Evolutionary conservation across 2,888 invertebrate species (phyloP).

Genomic region (Crepidodera aurea): DNA sequence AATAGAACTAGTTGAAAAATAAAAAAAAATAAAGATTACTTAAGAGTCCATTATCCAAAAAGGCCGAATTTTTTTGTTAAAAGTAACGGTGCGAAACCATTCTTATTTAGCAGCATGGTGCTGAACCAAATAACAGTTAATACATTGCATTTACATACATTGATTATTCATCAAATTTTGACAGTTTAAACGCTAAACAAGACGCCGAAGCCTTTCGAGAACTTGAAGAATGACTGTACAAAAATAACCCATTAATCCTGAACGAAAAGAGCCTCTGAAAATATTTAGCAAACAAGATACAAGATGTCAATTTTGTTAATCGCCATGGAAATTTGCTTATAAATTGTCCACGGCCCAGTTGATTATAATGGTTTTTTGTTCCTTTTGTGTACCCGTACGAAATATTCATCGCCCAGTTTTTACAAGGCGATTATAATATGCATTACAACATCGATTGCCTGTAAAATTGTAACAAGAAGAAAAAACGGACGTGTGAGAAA

Average conservation of each 20-base stretch:
- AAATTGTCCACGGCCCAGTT: conserved; percentile 34
- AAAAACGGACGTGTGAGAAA: conserved; percentile 29
- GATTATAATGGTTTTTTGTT: conserved; percentile 31
- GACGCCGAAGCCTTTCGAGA: conserved; percentile 11
- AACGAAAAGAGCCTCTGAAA: conserved; percentile 31
- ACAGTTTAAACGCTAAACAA: conserved; percentile 14
- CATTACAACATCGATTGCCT: conserved; percentile 29
- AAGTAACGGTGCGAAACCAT: neutral
- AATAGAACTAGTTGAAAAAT: too few relatives aligned
- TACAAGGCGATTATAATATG: conserved; percentile 36
- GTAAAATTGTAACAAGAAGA: conserved; percentile 10
- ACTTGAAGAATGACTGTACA: conserved; percentile 15
- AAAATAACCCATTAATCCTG: conserved; percentile 29
- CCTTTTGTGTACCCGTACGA: conserved; percentile 24
- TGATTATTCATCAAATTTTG: conserved; percentile 21
- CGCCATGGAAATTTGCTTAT: conserved; percentile 38
- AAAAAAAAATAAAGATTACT: too few relatives aligned
- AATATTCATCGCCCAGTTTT: conserved; percentile 35
- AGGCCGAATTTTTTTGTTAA: too few relatives aligned
- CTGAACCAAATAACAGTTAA: conserved; percentile 5
- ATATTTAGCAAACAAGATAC: conserved; percentile 36
- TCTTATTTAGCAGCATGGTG: neutral
- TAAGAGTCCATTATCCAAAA: too few relatives aligned
- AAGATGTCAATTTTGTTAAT: conserved; percentile 38
- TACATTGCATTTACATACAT: conserved; percentile 9